phyloP scores from a whole-genome alignment of 2,113 vertebrate species.

The Haliaeetus leucogaster region DNA sequence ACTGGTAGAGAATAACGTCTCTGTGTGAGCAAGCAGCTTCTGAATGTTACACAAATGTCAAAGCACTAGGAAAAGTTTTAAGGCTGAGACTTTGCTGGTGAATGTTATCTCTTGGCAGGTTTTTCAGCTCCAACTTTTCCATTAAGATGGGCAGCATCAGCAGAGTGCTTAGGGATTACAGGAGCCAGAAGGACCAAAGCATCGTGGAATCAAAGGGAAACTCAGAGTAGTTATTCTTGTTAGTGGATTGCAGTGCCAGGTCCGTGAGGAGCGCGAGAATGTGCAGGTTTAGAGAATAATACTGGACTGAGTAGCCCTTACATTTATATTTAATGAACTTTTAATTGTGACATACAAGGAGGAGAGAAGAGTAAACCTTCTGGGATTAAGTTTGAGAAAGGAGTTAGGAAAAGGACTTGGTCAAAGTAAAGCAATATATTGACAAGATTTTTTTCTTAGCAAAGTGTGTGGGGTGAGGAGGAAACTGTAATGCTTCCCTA shows the following conservation, averaged over 20 bases:
- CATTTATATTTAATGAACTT: background rate
- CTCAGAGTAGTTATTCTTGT: background rate
- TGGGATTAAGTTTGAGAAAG: background rate
- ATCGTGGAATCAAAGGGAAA: background rate
- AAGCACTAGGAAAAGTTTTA: background rate
- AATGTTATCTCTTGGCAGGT: background rate
- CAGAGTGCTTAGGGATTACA: background rate
- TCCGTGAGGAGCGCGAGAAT: background rate
- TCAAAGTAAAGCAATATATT: background rate
- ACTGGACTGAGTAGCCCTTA: background rate
- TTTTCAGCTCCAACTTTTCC: background rate
- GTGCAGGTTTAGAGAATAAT: background rate
- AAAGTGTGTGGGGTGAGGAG: background rate
- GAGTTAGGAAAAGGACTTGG: background rate
- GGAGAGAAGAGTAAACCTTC: background rate
- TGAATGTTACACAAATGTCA: constrained; percentile 46
- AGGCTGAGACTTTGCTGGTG: background rate
- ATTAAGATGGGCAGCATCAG: background rate
- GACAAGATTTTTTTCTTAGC: background rate
- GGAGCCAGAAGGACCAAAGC: background rate
- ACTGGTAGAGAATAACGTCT: background rate
- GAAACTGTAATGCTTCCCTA: background rate
- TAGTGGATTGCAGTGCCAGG: background rate
- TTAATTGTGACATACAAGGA: background rate
- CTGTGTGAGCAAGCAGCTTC: background rate